phyloP scores from a whole-genome alignment of 2,888 invertebrate species.

The Smittia sp. region DNA sequence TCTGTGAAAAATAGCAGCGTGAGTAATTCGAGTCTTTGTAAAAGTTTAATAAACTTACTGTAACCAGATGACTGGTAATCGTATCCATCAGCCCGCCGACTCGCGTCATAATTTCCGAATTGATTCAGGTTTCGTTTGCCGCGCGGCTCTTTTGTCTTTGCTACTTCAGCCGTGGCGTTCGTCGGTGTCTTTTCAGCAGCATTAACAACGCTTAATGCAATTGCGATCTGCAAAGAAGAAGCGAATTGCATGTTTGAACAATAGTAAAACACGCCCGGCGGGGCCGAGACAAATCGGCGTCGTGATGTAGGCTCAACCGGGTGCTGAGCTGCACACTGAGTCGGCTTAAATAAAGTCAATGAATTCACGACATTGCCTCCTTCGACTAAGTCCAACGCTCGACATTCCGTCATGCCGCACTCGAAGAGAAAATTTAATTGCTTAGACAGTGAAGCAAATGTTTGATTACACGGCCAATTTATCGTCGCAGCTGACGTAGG shows the following conservation, averaged over 20 bases:
- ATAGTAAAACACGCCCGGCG: constrained; percentile 28
- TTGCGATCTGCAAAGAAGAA: constrained; percentile 26
- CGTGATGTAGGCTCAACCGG: not conserved
- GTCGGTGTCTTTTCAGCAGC: constrained; percentile 22
- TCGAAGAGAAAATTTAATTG: not conserved
- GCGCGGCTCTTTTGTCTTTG: constrained; percentile 47
- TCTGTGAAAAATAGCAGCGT: constrained; percentile 1
- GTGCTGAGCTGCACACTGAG: not conserved
- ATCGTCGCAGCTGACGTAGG: no score
- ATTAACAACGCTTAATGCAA: constrained; percentile 14
- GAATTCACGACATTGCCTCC: not conserved
- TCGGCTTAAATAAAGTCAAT: constrained; percentile 24
- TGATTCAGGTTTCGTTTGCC: constrained; percentile 51
- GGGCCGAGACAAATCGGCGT: not conserved
- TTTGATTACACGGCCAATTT: no score
- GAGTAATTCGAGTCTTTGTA: not conserved
- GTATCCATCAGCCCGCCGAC: constrained; percentile 29
- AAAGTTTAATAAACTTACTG: constrained; percentile 21
- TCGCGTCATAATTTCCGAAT: constrained; percentile 47
- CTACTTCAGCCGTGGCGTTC: constrained; percentile 12
- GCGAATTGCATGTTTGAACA: constrained; percentile 6
- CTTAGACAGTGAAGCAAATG: no score
- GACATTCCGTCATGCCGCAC: not conserved
- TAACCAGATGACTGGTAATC: constrained; percentile 35
- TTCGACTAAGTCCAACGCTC: no score